Base-by-base conservation (phyloP, 2,888 invertebrate genomes). In the Eupithecia dodoneata region DNA sequence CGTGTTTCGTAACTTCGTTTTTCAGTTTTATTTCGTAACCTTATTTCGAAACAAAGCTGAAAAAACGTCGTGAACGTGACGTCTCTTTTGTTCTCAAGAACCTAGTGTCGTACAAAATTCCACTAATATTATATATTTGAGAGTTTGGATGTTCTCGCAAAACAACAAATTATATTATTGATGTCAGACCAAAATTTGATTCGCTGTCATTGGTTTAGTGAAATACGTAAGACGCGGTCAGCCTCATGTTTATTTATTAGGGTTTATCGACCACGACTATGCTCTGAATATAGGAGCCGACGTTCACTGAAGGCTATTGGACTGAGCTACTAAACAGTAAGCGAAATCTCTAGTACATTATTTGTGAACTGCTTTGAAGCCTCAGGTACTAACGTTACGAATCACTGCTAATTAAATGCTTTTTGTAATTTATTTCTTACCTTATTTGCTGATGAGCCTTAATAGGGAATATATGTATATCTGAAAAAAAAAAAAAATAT, bases 181-280 rank as follows among this genome's bases (percentile, higher is more conserved):
- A 70, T 47, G 47, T 70, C 70, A 12, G 13, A 70, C 73, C 59
- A 63, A 71, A 75, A 78, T 78, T 78, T 73, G 75, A 78, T 78
- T 78, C 86, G 84, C 87, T 87, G 88, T 86, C 85, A 88, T 87
- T 88, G 88, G 83, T 78, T 77, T 70, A 73, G 73, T 81, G 80
- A 82, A 84, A 83, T 83, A 84, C 81, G 79, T 79, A 84, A 81
- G 81, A 79, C 75, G 67, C 73, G 81, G 78, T 79, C 79, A 79
- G 65, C 65, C 73, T 88, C 89, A 91, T 92, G 90, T 92, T 88
- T 92, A 92, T 92, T 91, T 92, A 92, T 90, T 86, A 89, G 88
- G 89, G 90, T 87, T 85, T 83, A 85, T 84, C 75, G 75, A 78
- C 70, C 44, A 67, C 67, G 15, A 44, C 13, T 44, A n/a, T n/a